Conservation (phyloP, 2,113 vertebrate genomes). For the Pteruthius melanotis region DNA sequence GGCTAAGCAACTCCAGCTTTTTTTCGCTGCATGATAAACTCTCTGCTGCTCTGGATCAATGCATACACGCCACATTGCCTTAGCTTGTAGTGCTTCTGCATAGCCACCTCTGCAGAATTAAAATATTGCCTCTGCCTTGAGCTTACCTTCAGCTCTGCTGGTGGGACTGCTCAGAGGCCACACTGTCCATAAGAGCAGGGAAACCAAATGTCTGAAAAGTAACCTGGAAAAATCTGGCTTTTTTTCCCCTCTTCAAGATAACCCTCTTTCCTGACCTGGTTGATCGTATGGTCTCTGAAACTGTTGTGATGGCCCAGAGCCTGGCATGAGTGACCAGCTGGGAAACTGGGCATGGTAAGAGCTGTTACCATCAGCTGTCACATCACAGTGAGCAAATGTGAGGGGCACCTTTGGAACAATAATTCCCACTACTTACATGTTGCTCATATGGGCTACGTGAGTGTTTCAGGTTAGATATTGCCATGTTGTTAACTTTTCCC, state of each 20-base stretch:
- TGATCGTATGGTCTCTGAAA: not conserved
- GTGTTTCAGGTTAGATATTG: not conserved
- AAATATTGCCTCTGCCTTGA: not conserved
- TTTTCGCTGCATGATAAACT: not conserved
- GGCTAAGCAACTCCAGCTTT: not conserved
- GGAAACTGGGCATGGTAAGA: not conserved
- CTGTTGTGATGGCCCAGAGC: not conserved
- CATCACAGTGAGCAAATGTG: not conserved
- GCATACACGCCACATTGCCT: not conserved
- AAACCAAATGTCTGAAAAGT: not conserved
- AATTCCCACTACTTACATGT: not conserved
- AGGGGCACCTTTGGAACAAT: not conserved
- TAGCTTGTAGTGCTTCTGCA: not conserved
- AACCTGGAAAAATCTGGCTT: not conserved
- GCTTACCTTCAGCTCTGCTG: not conserved
- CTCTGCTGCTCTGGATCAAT: not conserved
- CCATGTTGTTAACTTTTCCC: not conserved
- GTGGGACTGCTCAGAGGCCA: not conserved
- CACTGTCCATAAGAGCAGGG: fast-evolving
- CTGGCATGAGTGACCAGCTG: not conserved
- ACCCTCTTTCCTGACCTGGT: not conserved
- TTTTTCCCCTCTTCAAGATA: not conserved
- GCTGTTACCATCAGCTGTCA: not conserved
- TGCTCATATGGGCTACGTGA: not conserved
- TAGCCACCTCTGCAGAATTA: not conserved